phyloP scores from a whole-genome alignment of 2,888 invertebrate species.

The Zygothrica quintamaculata region DNA sequence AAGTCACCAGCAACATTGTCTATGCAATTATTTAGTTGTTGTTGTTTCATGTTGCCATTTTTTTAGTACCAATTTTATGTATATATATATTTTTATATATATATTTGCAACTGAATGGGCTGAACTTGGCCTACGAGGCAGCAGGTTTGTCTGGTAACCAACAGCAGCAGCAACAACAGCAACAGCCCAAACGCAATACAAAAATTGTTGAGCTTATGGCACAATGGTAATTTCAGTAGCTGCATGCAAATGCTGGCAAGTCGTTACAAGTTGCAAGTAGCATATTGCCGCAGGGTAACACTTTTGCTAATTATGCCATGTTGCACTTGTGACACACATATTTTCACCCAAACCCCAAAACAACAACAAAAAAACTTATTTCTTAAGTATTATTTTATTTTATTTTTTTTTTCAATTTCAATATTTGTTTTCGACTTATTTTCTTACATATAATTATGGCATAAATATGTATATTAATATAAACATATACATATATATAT shows the following conservation, averaged over 20 bases:
- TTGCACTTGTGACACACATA: constrained; percentile 72
- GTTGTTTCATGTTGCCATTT: constrained; percentile 27
- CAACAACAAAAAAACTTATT: too few species aligned
- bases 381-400: too few species aligned
- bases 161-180: constrained; percentile 8
- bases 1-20: constrained; percentile 35
- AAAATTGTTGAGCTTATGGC: constrained; percentile 23
- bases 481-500: too few species aligned
- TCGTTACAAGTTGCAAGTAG: too few species aligned
- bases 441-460: too few species aligned
- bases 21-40: constrained; percentile 56
- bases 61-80: constrained; percentile 4
- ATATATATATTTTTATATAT: too few species aligned
- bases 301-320: constrained; percentile 34
- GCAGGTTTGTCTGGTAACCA: constrained; percentile 5
- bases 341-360: constrained; percentile 55
- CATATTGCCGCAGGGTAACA: constrained; percentile 35
- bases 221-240: constrained; percentile 35
- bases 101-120: constrained; percentile 57
- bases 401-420: too few species aligned
- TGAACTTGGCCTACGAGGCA: constrained; percentile 20
- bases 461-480: too few species aligned
- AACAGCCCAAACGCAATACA: constrained; percentile 13
- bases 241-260: constrained; percentile 2
- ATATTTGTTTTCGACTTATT: too few species aligned